Evolutionary conservation across 2,888 invertebrate species (phyloP).

Genomic region (Vanessa cardui): DNA sequence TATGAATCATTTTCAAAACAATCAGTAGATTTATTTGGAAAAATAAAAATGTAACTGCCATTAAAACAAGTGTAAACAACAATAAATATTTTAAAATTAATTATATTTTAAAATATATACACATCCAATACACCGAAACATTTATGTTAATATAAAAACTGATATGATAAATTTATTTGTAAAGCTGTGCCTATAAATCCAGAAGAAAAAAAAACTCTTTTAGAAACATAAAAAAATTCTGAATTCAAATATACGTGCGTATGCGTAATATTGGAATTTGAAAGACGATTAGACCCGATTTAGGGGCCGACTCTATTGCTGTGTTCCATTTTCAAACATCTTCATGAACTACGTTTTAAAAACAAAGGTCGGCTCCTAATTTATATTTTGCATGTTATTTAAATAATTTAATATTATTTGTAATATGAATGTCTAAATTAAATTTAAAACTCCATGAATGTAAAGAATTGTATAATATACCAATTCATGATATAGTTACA

Average conservation of each 20-base stretch:
- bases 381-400: background rate
- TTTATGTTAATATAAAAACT: background rate
- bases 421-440: constrained; percentile 16
- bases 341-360: too few relatives aligned
- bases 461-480: constrained; percentile 14
- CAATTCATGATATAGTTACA: constrained; percentile 19
- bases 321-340: too few relatives aligned
- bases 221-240: background rate
- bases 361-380: too few relatives aligned
- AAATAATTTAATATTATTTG: background rate
- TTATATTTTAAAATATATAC: constrained; percentile 3
- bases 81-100: constrained; percentile 17
- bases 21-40: background rate
- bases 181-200: background rate
- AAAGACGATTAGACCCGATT: too few relatives aligned
- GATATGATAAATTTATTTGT: background rate
- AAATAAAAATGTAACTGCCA: background rate
- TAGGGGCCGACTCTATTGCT: too few relatives aligned
- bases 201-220: background rate
- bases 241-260: too few relatives aligned
- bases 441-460: constrained; percentile 23
- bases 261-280: too few relatives aligned
- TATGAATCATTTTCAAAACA: too few relatives aligned
- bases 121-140: background rate
- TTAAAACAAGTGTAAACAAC: constrained; percentile 15